These are phyloP conservation scores for Caerostris darwini DNA, from an alignment of 1,140 invertebrate species.

Conservation along the genomic window DNA sequence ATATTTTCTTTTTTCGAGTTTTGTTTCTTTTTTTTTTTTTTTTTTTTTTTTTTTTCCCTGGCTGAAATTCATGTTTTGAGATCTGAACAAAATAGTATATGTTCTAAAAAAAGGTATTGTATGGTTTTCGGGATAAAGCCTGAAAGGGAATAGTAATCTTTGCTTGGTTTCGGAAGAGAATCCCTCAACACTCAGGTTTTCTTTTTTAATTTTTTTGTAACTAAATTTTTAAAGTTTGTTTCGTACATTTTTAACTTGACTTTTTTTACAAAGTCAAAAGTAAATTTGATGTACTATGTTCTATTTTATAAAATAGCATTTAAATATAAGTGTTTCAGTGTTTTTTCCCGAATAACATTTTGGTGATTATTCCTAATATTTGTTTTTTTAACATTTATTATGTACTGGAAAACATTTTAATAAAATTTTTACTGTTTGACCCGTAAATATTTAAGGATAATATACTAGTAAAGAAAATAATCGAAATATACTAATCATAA, in stretches of 20 bases:
- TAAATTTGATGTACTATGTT: not conserved
- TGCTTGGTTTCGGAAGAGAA: not conserved
- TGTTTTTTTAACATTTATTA: too few species aligned
- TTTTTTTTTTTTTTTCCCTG: not conserved
- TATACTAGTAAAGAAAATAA: too few species aligned
- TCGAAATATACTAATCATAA: too few species aligned
- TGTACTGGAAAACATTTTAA: too few species aligned
- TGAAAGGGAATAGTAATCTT: conserved; percentile 25
- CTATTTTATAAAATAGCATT: too few species aligned
- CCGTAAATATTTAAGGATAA: too few species aligned
- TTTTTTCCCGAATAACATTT: not conserved
- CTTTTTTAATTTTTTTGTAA: not conserved
- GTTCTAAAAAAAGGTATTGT: conserved; percentile 14
- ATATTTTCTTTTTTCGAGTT: not conserved
- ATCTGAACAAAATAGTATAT: not conserved
- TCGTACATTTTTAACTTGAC: too few species aligned
- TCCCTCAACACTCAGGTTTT: not conserved
- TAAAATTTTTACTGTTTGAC: too few species aligned
- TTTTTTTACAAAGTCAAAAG: not conserved
- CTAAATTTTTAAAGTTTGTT: too few species aligned
- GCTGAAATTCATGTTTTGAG: not conserved
- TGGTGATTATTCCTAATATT: not conserved
- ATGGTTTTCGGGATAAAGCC: not conserved
- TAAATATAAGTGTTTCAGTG: not conserved
- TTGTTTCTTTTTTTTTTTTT: not conserved